phyloP scores from a whole-genome alignment of 64 coral and sea anemone species.

The Dendronephthya gigantea region DNA sequence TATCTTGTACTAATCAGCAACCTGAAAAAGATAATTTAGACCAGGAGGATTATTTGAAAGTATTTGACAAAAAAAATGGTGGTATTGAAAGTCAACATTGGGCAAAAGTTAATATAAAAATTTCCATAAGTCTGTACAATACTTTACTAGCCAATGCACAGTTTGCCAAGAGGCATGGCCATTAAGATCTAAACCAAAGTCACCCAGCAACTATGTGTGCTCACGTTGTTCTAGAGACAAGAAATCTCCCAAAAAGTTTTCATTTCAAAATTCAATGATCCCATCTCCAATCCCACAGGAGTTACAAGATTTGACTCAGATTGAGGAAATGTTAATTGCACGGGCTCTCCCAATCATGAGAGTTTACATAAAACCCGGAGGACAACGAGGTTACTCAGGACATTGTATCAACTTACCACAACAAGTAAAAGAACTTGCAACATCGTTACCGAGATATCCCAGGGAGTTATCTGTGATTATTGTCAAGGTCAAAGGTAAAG shows the following conservation, averaged over 20 bases:
- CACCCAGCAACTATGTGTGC: background rate
- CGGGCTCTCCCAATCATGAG: too few relatives aligned
- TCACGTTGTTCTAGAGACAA: background rate
- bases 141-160: background rate
- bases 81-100: background rate
- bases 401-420: too few relatives aligned
- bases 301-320: too few relatives aligned
- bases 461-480: background rate
- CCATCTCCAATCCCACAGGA: background rate
- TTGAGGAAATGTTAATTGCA: too few relatives aligned
- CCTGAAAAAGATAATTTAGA: too few relatives aligned
- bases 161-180: too few relatives aligned
- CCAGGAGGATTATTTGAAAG: background rate
- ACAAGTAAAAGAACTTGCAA: background rate
- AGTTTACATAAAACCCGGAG: too few relatives aligned
- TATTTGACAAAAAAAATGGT: background rate
- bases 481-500: background rate
- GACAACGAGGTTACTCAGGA: too few relatives aligned
- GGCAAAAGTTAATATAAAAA: background rate
- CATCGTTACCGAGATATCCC: background rate
- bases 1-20: background rate
- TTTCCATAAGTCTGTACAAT: background rate
- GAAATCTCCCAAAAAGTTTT: background rate
- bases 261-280: background rate
- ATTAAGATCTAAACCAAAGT: background rate